These are phyloP conservation scores for Helarctos malayanus DNA, from an alignment of 2,797 vertebrate genomes.

Conservation along the genomic window DNA sequence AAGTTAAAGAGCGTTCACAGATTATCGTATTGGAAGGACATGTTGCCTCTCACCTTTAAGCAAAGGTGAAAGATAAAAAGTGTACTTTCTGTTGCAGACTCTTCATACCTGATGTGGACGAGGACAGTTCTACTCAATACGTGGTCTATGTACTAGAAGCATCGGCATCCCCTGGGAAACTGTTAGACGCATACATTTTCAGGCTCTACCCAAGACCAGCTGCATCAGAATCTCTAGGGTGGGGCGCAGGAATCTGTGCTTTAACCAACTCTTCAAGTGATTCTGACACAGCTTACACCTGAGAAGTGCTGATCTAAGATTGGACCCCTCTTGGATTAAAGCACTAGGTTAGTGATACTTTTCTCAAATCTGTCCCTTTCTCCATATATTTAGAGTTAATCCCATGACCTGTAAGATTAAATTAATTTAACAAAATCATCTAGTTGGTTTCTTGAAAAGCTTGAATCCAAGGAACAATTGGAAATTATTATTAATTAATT, in stretches of 20 bases:
- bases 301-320: background rate
- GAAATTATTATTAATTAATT: background rate
- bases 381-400: background rate
- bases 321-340: background rate
- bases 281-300: background rate
- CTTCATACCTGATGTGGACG: background rate
- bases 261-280: background rate
- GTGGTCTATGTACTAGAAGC: background rate
- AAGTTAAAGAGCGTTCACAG: background rate
- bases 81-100: background rate
- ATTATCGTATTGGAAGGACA: background rate
- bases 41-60: background rate
- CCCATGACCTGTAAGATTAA: background rate
- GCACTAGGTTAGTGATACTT: background rate
- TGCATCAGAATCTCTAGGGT: background rate
- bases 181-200: background rate
- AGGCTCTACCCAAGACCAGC: background rate
- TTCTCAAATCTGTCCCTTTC: background rate
- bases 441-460: background rate
- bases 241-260: background rate
- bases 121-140: background rate
- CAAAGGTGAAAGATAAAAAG: background rate
- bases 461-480: background rate
- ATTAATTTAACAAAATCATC: conserved; percentile 2
- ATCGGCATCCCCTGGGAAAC: background rate